Percentiles rank a stretch among this genome's conserved stretches.
These are phyloP conservation scores for Habropoda laboriosa DNA, from an alignment of 1,140 invertebrate species.

Conservation along the genomic window DNA sequence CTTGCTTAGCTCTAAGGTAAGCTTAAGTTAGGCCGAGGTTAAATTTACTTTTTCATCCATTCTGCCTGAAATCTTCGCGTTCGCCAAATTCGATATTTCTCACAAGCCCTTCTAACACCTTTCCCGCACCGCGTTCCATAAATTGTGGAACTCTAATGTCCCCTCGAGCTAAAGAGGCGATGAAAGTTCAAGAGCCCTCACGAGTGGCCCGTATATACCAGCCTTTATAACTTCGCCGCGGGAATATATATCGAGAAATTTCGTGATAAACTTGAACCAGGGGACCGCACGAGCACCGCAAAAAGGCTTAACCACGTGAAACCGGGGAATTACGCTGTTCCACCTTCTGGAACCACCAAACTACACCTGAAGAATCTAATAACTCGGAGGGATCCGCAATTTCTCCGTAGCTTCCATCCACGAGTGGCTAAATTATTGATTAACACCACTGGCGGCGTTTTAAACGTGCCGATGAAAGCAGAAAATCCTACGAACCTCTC, in stretches of 20 bases:
- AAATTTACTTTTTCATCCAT: too few relatives aligned
- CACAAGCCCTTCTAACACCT: background rate
- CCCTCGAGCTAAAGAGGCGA: conserved; percentile 36
- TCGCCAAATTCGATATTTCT: background rate
- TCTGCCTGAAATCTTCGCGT: too few relatives aligned
- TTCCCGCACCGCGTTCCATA: conserved; percentile 15
- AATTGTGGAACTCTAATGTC: conserved; percentile 40
- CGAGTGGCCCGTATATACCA: background rate
- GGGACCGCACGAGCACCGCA: background rate
- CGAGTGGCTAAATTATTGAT: conserved; percentile 7
- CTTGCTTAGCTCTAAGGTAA: too few relatives aligned
- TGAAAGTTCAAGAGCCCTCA: conserved; percentile 38
- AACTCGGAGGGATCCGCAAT: background rate
- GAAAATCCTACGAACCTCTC: background rate
- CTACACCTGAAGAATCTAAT: background rate
- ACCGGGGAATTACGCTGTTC: conserved; percentile 8
- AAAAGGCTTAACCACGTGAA: conserved; percentile 7
- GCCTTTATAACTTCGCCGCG: conserved; percentile 15
- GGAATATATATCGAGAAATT: conserved; percentile 37
- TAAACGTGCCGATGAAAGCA: background rate
- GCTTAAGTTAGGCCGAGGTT: too few relatives aligned
- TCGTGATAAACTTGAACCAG: conserved; percentile 25
- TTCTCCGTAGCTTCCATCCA: background rate
- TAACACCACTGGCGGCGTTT: background rate
- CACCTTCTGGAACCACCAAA: background rate